Evolutionary conservation across 2,888 invertebrate genomes (phyloP).

Genomic region (Nasonovia ribisnigri): DNA sequence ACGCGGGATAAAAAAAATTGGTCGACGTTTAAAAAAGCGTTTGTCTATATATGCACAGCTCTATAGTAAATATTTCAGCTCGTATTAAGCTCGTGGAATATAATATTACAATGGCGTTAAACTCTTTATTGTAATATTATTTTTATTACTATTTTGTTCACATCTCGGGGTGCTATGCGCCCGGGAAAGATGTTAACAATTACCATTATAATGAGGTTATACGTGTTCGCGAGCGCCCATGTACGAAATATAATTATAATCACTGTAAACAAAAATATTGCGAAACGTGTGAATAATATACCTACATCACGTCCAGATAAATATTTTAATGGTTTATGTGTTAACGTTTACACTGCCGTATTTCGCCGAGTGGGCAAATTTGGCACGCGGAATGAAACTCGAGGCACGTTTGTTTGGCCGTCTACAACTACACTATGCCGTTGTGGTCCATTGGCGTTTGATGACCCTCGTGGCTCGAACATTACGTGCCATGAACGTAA

Average conservation of each 20-base stretch:
- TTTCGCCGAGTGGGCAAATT: slow-evolving; percentile 23
- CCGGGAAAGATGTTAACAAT: not conserved
- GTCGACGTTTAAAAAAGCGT: not conserved
- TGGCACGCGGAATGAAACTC: not conserved
- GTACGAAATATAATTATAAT: not conserved
- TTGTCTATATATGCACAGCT: not conserved
- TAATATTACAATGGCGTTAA: no score
- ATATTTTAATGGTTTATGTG: not conserved
- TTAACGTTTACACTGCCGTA: not conserved
- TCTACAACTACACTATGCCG: not conserved
- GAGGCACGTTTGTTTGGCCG: slow-evolving; percentile 10
- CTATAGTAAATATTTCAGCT: no score
- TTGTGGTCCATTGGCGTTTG: slow-evolving; percentile 15
- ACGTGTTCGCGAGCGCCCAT: not conserved
- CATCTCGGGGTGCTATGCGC: not conserved
- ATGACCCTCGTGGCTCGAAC: not conserved
- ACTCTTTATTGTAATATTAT: not conserved
- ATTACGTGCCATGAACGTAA: not conserved
- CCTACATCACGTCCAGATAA: not conserved
- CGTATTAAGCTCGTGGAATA: no score
- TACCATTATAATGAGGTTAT: not conserved
- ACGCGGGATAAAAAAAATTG: not conserved
- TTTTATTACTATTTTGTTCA: not conserved
- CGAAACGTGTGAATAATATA: not conserved
- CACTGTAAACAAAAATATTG: not conserved